phyloP scores from a whole-genome alignment of 2,888 invertebrate species.

The Tiliacea aurago region DNA sequence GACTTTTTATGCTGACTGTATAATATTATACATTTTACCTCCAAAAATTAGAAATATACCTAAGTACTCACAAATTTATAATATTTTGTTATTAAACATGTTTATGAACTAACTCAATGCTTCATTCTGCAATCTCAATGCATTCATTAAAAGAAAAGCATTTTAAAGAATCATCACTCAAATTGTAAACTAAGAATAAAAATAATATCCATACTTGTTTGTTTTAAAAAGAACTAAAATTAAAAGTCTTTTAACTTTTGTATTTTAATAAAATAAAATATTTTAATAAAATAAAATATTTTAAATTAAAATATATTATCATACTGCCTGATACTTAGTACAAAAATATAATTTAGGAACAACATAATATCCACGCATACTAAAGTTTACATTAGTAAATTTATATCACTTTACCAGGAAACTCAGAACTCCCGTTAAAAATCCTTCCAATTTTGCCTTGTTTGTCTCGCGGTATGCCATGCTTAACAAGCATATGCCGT shows the following conservation, averaged over 20 bases:
- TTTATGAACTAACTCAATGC: background rate
- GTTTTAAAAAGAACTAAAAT: background rate
- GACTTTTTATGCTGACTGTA: background rate
- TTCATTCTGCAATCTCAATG: too few relatives aligned
- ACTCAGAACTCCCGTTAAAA: slow-evolving; percentile 60
- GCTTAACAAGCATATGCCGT: slow-evolving; percentile 80
- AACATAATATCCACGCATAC: background rate
- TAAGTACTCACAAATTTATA: background rate
- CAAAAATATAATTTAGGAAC: background rate
- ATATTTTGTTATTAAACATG: background rate
- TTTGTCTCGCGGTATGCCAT: slow-evolving; percentile 81
- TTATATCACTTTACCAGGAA: slow-evolving; percentile 24
- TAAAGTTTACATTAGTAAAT: background rate
- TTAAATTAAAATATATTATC: background rate
- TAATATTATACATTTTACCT: slow-evolving; percentile 17
- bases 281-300: background rate
- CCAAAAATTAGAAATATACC: background rate
- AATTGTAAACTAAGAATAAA: background rate
- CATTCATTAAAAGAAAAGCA: too few relatives aligned
- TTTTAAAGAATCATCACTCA: background rate
- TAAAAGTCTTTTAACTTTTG: background rate
- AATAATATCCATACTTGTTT: background rate
- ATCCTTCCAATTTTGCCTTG: slow-evolving; percentile 82
- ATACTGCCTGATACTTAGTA: background rate
- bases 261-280: background rate